Evolutionary conservation across 2,888 invertebrate genomes (phyloP).

Genomic region (Drosophila anomalata): DNA sequence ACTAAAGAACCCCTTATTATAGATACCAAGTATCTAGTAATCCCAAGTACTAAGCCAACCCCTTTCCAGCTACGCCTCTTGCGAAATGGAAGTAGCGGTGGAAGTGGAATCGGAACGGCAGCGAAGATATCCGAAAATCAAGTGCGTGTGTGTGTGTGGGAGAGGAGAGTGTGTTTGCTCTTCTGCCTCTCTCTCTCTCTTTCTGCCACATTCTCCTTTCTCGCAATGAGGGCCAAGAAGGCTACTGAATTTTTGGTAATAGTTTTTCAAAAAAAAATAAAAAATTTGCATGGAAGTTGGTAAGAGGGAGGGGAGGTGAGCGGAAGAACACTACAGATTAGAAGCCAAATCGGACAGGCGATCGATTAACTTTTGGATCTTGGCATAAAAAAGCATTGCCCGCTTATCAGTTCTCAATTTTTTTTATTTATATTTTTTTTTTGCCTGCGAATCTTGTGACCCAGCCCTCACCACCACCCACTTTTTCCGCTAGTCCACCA

Average conservation of each 20-base stretch:
- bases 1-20: background rate
- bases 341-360: constrained; percentile 10
- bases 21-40: background rate
- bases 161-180: background rate
- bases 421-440: constrained; percentile 7
- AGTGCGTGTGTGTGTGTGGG: constrained; percentile 4
- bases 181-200: background rate
- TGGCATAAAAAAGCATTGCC: constrained; percentile 3
- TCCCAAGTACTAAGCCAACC: background rate
- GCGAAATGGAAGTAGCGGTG: constrained; percentile 4
- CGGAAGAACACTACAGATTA: background rate
- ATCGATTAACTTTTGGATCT: constrained; percentile 21
- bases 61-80: constrained; percentile 14
- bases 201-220: constrained; percentile 1
- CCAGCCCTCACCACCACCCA: constrained; percentile 5
- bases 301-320: background rate
- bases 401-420: constrained; percentile 7
- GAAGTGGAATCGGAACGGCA: constrained; percentile 38
- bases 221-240: constrained; percentile 3
- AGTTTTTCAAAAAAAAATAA: too few species aligned
- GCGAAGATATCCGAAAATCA: constrained; percentile 32
- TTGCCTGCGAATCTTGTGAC: constrained; percentile 23
- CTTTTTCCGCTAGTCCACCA: background rate
- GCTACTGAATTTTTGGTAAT: constrained; percentile 1
- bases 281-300: background rate